A percentile compares a stretch with the other conserved stretches of the same genome.
Conservation (phyloP, 2,113 vertebrate genomes). For the Aegotheles bennettii region DNA sequence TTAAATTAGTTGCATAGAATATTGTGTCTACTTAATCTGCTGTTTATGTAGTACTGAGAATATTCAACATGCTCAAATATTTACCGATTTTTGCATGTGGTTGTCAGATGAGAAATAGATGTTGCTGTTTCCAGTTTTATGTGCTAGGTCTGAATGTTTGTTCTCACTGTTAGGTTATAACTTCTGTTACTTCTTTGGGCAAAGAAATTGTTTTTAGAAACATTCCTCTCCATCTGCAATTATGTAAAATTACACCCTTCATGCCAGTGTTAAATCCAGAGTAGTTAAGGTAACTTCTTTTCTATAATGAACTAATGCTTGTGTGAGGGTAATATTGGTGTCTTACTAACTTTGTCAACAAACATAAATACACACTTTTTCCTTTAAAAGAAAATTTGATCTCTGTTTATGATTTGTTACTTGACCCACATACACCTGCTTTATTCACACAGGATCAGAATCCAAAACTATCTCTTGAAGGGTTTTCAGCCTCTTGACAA, state of each 20-base stretch:
- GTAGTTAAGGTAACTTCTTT: neutral
- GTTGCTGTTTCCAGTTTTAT: neutral
- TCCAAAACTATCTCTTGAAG: neutral
- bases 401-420: neutral
- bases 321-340: neutral
- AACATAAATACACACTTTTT: neutral
- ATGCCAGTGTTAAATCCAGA: neutral
- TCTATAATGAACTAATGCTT: neutral
- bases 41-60: constrained; percentile 12
- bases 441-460: neutral
- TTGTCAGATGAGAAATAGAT: neutral
- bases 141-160: neutral
- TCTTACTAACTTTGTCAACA: neutral
- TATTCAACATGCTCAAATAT: constrained; percentile 12
- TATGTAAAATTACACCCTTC: neutral
- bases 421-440: neutral
- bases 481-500: neutral
- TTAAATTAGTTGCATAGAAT: constrained; percentile 7
- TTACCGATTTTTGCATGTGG: neutral
- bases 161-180: neutral
- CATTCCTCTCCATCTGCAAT: neutral
- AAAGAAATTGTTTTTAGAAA: neutral
- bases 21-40: constrained; percentile 20
- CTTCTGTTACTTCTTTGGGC: neutral
- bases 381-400: neutral